These are phyloP conservation scores for Platygyra sinensis DNA, from an alignment of 64 coral and sea anemone species.

Conservation along the genomic window DNA sequence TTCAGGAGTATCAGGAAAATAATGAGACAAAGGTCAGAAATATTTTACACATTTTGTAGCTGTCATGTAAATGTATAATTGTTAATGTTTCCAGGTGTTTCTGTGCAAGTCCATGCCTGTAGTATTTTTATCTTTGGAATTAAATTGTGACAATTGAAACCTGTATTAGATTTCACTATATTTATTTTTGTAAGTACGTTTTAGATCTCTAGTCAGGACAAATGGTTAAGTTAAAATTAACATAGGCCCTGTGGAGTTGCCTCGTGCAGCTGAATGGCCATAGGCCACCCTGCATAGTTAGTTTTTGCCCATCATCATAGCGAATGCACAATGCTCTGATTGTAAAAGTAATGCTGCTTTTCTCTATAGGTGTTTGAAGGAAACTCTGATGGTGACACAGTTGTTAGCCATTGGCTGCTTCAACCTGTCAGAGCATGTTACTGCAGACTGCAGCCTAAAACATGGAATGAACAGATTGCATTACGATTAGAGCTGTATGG, in stretches of 20 bases:
- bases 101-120: background rate
- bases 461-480: conserved; percentile 92
- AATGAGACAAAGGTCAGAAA: conserved; percentile 71
- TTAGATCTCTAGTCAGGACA: too few species aligned
- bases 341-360: too few species aligned
- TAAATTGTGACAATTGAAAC: too few species aligned
- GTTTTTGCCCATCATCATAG: too few species aligned
- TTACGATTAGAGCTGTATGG: conserved; percentile 83
- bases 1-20: conserved; percentile 74
- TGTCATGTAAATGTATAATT: background rate
- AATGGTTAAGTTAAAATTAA: too few species aligned
- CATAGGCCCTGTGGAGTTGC: too few species aligned
- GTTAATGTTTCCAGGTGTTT: background rate
- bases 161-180: too few species aligned
- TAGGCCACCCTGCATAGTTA: too few species aligned
- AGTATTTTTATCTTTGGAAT: too few species aligned
- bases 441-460: conserved; percentile 76
- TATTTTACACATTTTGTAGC: background rate
- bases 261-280: too few species aligned
- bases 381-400: conserved; percentile 62
- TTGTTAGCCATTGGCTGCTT: conserved; percentile 77
- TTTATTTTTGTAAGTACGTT: too few species aligned
- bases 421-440: conserved; percentile 50
- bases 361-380: conserved; percentile 79
- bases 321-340: too few species aligned